A percentile compares a stretch with the other conserved stretches of the same genome.
These are phyloP conservation scores for Chromoteleia sp. DNA, from an alignment of 2,888 invertebrate species.

Conservation along the genomic window DNA sequence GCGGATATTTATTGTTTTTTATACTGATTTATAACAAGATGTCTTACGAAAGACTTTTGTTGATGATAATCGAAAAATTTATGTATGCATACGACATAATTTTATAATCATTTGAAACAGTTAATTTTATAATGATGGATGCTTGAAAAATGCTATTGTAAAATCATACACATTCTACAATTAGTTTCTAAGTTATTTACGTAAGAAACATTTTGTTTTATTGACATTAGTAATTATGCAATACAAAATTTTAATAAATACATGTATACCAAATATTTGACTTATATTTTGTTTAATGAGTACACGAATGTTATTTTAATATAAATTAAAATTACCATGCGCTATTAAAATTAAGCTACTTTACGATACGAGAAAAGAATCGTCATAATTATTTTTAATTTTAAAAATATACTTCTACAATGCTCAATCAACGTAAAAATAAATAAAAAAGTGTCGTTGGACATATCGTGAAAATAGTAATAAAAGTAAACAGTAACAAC, in stretches of 20 bases:
- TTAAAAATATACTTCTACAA: constrained; percentile 27
- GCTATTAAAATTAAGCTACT: constrained; percentile 13
- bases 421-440: constrained; percentile 53
- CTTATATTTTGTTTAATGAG: constrained; percentile 13
- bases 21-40: constrained; percentile 24
- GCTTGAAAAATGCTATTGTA: background rate
- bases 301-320: background rate
- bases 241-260: constrained; percentile 18
- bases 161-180: background rate
- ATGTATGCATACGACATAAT: constrained; percentile 2
- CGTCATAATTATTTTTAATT: constrained; percentile 20
- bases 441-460: constrained; percentile 25
- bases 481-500: constrained; percentile 26
- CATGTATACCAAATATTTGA: constrained; percentile 10
- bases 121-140: constrained; percentile 22
- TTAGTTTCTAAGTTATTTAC: constrained; percentile 36
- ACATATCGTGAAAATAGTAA: constrained; percentile 41
- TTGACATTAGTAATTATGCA: constrained; percentile 7
- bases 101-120: constrained; percentile 22
- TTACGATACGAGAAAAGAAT: constrained; percentile 10
- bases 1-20: constrained; percentile 49
- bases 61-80: constrained; percentile 8
- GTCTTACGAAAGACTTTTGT: constrained; percentile 5
- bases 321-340: background rate
- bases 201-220: constrained; percentile 17